Base-by-base conservation (phyloP, 1,140 invertebrate species). In the Ctenoplectra terminalis region DNA sequence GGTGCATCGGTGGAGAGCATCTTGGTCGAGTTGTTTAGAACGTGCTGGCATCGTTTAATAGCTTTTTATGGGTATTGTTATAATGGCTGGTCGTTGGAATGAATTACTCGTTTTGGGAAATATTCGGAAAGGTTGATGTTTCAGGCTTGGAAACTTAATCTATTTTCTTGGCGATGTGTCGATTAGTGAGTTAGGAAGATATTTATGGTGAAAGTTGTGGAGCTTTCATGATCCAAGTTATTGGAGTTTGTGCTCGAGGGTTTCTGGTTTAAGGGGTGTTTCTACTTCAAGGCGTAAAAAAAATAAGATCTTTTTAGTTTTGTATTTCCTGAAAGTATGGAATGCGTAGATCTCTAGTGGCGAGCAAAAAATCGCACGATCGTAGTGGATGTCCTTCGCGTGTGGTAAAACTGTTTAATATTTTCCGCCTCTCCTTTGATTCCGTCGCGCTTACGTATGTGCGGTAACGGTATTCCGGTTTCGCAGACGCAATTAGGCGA, bases 391-490 rank as follows among this genome's bases (percentile, higher is more conserved):
- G 77, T 80, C 77, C 69, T 80, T 80, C 56, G 70, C 70, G 69
- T 58, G 46, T 46, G 40, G 43, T 29, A 26, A 54, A 73, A 50
- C 69, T 17, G 69, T 73, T 79, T 60, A 54, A 26, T 56, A n/a
- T 56, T 69, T 54, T 69, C 52, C 34, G 26, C 23, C 29, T 6
- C 2, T 52, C 20, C 23, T 54, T 29, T 31, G 15, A 58, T 40
- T 37, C 26, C 17, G 60, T 9, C 29, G 37, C 29, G 26, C 56
- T 50, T 72, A 46, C 56, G 17, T 56, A n/a, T 63, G 13, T 20
- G 60, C 61, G 69, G 70, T 81, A 83, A 81, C 78, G 78, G 70
- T 81, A 82, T 81, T 81, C 81, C 77, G 78, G 85, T 88, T 82
- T 84, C 66, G 69, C 74, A 72, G 74, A 43, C 54, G 77, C 81